Evolutionary conservation across 2,797 vertebrate genomes (phyloP).

Genomic region (Dryobates pubescens): DNA sequence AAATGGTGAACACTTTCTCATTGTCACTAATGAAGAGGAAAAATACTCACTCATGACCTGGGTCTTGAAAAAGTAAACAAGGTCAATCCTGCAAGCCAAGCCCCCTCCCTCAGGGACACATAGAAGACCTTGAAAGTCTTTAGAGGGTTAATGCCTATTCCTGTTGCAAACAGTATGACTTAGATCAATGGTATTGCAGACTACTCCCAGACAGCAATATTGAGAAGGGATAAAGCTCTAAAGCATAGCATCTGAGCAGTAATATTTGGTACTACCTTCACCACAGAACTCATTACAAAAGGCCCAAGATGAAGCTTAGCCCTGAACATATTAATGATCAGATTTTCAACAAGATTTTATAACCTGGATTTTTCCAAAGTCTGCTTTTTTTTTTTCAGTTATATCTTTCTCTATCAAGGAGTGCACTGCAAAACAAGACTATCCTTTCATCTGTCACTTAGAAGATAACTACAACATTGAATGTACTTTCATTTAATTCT

Average conservation of each 20-base stretch:
- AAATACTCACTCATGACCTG: neutral
- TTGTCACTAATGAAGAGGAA: neutral
- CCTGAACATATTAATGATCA: neutral
- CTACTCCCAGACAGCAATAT: neutral
- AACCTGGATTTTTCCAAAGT: neutral
- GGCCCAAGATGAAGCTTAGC: neutral
- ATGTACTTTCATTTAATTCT: neutral
- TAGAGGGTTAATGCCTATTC: neutral
- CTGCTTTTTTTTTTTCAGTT: neutral
- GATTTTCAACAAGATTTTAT: neutral
- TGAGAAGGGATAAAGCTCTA: neutral
- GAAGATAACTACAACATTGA: neutral
- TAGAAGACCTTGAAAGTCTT: neutral
- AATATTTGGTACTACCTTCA: neutral
- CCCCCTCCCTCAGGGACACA: neutral
- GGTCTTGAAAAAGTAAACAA: neutral
- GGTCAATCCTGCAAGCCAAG: neutral
- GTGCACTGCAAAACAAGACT: neutral
- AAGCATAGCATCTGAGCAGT: neutral
- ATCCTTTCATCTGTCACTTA: neutral
- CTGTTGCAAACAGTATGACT: neutral
- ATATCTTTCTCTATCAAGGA: neutral
- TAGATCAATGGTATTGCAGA: neutral
- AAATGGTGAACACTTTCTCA: neutral
- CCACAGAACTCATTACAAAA: neutral